Evolutionary conservation across 2,113 vertebrate species (phyloP).

Genomic region (Petromus typicus): DNA sequence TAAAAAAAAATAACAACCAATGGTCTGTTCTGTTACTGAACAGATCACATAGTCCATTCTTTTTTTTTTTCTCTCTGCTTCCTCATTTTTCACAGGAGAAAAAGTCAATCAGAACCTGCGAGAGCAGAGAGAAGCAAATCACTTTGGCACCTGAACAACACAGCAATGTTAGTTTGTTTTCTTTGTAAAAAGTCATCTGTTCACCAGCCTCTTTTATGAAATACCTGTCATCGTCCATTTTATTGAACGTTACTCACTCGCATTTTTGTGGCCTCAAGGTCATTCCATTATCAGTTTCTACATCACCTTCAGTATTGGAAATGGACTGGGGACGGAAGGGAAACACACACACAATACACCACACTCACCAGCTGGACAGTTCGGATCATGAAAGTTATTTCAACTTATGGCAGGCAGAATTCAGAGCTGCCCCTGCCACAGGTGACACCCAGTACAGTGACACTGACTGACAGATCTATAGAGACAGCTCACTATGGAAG

Average conservation of each 20-base stretch:
- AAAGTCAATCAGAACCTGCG: conserved; percentile 78
- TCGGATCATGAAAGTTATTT: conserved; percentile 67
- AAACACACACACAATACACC: conserved; percentile 40
- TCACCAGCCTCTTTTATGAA: conserved; percentile 71
- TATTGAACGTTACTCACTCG: conserved; percentile 61
- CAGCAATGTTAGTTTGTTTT: conserved; percentile 71
- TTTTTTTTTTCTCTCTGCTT: conserved; percentile 56
- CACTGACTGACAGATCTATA: conserved; percentile 45
- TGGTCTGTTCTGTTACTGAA: not conserved
- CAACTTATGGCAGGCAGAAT: not conserved
- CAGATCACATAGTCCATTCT: not conserved
- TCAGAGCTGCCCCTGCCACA: conserved; percentile 15
- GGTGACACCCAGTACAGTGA: not conserved
- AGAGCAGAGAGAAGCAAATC: conserved; percentile 67
- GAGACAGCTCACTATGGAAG: conserved; percentile 12
- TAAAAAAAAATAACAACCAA: not conserved
- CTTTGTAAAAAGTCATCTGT: conserved; percentile 76
- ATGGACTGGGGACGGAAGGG: conserved; percentile 51
- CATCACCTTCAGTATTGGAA: conserved; percentile 77
- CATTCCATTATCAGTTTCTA: conserved; percentile 79
- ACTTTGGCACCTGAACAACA: conserved; percentile 59
- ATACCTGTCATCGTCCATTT: conserved; percentile 77
- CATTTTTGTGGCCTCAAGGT: conserved; percentile 79
- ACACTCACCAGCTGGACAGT: conserved; percentile 31
- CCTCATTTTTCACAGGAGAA: conserved; percentile 75